Percentiles rank a stretch among this genome's conserved stretches.
These are phyloP conservation scores for Agrochola lota DNA, from an alignment of 2,888 invertebrate species.

Conservation along the genomic window DNA sequence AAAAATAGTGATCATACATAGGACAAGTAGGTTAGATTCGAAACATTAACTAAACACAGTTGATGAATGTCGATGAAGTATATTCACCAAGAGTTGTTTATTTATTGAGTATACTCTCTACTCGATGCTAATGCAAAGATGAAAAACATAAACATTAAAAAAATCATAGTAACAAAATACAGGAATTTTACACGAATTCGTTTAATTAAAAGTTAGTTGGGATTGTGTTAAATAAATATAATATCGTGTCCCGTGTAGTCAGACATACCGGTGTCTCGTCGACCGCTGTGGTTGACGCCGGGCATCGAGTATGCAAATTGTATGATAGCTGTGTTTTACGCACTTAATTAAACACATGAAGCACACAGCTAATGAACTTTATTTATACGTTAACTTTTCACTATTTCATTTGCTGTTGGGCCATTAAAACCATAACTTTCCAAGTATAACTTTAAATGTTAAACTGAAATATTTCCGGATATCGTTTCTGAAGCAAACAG, in stretches of 20 bases:
- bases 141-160: background rate
- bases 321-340: constrained; percentile 59
- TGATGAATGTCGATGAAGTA: background rate
- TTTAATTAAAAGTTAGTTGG: constrained; percentile 11
- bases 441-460: constrained; percentile 27
- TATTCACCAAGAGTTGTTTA: background rate
- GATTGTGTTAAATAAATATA: constrained; percentile 40
- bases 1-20: background rate
- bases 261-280: constrained; percentile 48
- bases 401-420: constrained; percentile 47
- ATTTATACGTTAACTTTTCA: constrained; percentile 58
- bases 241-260: constrained; percentile 36
- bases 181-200: background rate
- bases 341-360: constrained; percentile 67
- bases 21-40: background rate
- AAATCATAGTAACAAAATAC: background rate
- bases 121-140: background rate
- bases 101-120: background rate
- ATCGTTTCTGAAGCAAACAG: constrained; percentile 29
- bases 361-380: constrained; percentile 51
- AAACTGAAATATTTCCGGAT: constrained; percentile 40
- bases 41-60: background rate
- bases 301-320: constrained; percentile 64
- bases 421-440: constrained; percentile 43
- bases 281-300: constrained; percentile 50